Evolutionary conservation across 1,140 invertebrate genomes (phyloP).

Genomic region (Hyles euphorbiae): DNA sequence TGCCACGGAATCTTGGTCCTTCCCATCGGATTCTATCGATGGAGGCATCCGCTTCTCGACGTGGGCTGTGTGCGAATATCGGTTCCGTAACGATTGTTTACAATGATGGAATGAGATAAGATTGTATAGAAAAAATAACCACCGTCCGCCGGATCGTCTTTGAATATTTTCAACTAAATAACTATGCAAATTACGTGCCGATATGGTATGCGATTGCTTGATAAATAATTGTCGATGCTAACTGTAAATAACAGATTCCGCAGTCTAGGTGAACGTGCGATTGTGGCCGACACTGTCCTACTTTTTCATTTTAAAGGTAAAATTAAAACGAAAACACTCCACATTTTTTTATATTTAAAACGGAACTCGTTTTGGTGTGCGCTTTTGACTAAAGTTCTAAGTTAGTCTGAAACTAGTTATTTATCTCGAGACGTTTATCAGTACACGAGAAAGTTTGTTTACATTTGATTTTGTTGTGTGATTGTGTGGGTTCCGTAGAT

Average conservation of each 20-base stretch:
- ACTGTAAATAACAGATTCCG: slow-evolving; percentile 24
- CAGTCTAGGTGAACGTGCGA: slow-evolving; percentile 13
- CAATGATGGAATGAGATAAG: slow-evolving; percentile 59
- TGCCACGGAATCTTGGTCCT: slow-evolving; percentile 72
- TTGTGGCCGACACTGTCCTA: slow-evolving; percentile 9
- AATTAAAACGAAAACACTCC: slow-evolving; percentile 13
- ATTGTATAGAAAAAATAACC: slow-evolving; percentile 22
- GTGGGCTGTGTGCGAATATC: slow-evolving; percentile 53
- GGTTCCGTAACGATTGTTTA: slow-evolving; percentile 37
- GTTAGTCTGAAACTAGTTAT: slow-evolving; percentile 1
- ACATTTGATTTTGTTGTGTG: not conserved
- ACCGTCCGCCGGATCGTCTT: slow-evolving; percentile 19
- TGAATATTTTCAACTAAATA: slow-evolving; percentile 18
- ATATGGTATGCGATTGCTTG: slow-evolving; percentile 23
- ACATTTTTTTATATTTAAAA: not conserved
- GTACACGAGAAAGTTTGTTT: slow-evolving; percentile 3
- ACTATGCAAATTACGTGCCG: slow-evolving; percentile 19
- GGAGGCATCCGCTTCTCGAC: slow-evolving; percentile 54
- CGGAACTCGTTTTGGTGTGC: no score
- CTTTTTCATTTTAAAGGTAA: slow-evolving; percentile 16
- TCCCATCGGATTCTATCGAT: slow-evolving; percentile 66
- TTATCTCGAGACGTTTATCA: slow-evolving; percentile 2
- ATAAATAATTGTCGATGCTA: slow-evolving; percentile 26
- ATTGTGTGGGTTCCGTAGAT: no score
- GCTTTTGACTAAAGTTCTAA: not conserved